Conservation (phyloP, 2,888 invertebrate species). For the Pegoplata infirma region DNA sequence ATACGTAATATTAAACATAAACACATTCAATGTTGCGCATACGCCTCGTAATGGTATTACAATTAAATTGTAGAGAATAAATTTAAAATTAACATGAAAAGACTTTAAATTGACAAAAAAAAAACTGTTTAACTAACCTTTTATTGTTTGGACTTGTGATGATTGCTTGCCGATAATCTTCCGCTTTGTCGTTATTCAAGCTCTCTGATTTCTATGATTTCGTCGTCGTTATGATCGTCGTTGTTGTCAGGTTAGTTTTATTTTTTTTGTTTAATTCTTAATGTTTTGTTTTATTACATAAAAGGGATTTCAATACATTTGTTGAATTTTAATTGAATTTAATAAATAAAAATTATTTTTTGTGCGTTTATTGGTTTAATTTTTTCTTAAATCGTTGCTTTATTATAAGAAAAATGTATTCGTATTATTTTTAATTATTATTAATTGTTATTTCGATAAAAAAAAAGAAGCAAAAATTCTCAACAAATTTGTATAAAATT, state of each 20-base stretch:
- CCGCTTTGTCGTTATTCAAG: conserved; percentile 48
- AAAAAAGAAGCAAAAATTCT: conserved; percentile 29
- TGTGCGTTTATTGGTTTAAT: conserved; percentile 3
- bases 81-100: neutral
- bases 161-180: conserved; percentile 34
- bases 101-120: neutral
- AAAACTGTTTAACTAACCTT: conserved; percentile 46
- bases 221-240: conserved; percentile 41
- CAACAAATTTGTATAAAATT: conserved; percentile 15
- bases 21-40: neutral
- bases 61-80: neutral
- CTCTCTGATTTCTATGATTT: conserved; percentile 6
- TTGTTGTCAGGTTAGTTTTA: conserved; percentile 39
- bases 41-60: neutral
- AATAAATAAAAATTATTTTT: conserved; percentile 3
- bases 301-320: conserved; percentile 30
- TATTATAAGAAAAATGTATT: conserved; percentile 18
- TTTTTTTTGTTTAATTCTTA: conserved; percentile 3
- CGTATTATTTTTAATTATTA: conserved; percentile 29
- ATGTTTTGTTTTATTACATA: conserved; percentile 26
- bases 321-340: conserved; percentile 37
- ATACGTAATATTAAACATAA: neutral
- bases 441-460: conserved; percentile 30
- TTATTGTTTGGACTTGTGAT: conserved; percentile 31
- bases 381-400: conserved; percentile 29